A percentile compares a stretch with the other conserved stretches of the same genome.
Evolutionary conservation across 2,888 invertebrate species (phyloP).

Genomic region (Agelastica alni): DNA sequence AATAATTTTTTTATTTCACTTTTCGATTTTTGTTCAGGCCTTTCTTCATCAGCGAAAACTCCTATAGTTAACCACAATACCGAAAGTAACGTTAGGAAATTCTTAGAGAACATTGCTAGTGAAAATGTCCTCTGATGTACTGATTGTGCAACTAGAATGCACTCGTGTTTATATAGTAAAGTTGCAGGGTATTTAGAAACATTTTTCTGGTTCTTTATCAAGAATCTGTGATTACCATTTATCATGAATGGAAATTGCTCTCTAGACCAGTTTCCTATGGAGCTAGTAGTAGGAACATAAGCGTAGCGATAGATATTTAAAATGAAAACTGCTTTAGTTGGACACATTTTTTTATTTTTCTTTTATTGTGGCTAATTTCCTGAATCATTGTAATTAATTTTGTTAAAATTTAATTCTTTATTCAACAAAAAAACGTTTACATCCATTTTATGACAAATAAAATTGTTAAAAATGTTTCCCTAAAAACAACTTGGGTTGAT

Average conservation of each 20-base stretch:
- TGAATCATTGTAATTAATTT: too few species aligned
- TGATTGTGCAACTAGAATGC: slow-evolving; percentile 25
- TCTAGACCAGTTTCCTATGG: slow-evolving; percentile 29
- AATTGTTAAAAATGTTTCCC: too few species aligned
- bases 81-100: slow-evolving; percentile 27
- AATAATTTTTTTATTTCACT: slow-evolving; percentile 51
- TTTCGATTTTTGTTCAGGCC: slow-evolving; percentile 35
- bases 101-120: slow-evolving; percentile 36
- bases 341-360: too few species aligned
- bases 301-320: slow-evolving; percentile 7
- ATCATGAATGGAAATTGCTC: slow-evolving; percentile 38
- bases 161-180: slow-evolving; percentile 40
- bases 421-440: too few species aligned
- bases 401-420: too few species aligned
- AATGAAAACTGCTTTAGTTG: too few species aligned
- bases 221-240: slow-evolving; percentile 34
- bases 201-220: slow-evolving; percentile 33
- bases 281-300: slow-evolving; percentile 16
- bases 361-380: too few species aligned
- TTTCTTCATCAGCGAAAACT: slow-evolving; percentile 27
- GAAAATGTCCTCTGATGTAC: slow-evolving; percentile 32
- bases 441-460: too few species aligned
- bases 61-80: slow-evolving; percentile 25
- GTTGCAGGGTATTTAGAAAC: slow-evolving; percentile 42
- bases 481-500: too few species aligned